A percentile compares a stretch with the other conserved stretches of the same genome.
phyloP scores from a whole-genome alignment of 2,888 invertebrate species.

The Craniophora ligustri region DNA sequence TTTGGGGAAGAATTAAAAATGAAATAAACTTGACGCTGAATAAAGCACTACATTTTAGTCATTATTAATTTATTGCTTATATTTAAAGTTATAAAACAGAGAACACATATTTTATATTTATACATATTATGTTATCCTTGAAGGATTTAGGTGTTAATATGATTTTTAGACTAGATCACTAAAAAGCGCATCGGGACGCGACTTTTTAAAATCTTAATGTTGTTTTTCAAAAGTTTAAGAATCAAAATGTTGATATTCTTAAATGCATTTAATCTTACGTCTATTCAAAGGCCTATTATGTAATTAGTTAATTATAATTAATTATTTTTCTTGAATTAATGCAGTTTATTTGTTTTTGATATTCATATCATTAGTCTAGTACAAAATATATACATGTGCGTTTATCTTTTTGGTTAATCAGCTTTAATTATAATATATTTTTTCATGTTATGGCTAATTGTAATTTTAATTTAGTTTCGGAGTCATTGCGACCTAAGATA shows the following conservation, averaged over 20 bases:
- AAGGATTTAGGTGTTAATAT: constrained; percentile 60
- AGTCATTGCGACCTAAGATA: constrained; percentile 36
- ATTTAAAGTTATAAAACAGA: constrained; percentile 27
- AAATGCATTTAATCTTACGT: constrained; percentile 56
- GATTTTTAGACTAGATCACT: constrained; percentile 43
- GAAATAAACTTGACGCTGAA: constrained; percentile 16
- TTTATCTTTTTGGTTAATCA: constrained; percentile 51
- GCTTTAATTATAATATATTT: constrained; percentile 50
- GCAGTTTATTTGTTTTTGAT: constrained; percentile 31
- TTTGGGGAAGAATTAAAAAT: constrained; percentile 5
- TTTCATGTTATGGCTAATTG: too few species aligned
- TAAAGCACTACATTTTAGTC: constrained; percentile 32
- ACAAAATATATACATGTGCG: constrained; percentile 8
- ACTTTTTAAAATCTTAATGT: constrained; percentile 70
- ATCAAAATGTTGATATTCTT: constrained; percentile 42
- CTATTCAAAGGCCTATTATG: constrained; percentile 31
- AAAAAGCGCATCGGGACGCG: constrained; percentile 71
- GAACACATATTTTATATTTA: constrained; percentile 32
- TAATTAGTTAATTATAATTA: constrained; percentile 25
- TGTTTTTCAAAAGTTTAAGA: constrained; percentile 62
- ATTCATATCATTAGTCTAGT: constrained; percentile 31
- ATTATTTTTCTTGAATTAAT: constrained; percentile 18
- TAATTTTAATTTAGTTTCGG: constrained; percentile 11
- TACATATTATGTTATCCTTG: constrained; percentile 67
- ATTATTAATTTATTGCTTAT: constrained; percentile 26